Conservation (phyloP, 2,113 vertebrate genomes). For the Tetrax tetrax region DNA sequence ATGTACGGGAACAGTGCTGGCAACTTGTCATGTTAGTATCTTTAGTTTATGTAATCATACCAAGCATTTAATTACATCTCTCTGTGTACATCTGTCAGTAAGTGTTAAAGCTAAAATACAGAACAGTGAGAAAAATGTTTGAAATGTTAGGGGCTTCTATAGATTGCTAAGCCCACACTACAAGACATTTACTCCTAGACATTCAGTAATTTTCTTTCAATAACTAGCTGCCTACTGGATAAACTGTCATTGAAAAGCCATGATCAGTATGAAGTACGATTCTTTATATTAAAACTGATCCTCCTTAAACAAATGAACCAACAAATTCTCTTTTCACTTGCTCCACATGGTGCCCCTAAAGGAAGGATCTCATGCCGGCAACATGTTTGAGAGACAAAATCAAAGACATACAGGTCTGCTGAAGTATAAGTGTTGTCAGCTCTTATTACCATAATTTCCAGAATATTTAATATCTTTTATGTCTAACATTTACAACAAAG, state of each 20-base stretch:
- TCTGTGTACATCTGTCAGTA: not conserved
- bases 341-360: not conserved
- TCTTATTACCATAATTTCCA: not conserved
- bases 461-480: not conserved
- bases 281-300: not conserved
- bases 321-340: not conserved
- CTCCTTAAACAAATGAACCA: not conserved
- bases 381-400: not conserved
- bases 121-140: not conserved
- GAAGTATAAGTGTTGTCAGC: not conserved
- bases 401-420: not conserved
- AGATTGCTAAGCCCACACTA: not conserved
- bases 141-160: rapidly evolving
- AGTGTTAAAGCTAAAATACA: not conserved
- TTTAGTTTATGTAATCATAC: not conserved
- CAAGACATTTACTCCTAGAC: not conserved
- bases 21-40: not conserved
- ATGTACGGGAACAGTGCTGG: not conserved
- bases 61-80: not conserved
- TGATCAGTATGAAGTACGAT: not conserved
- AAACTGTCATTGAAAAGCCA: not conserved
- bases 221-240: not conserved
- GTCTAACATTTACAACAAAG: not conserved
- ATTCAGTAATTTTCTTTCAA: not conserved
- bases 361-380: not conserved